A percentile compares a stretch with the other conserved stretches of the same genome.
Conservation (phyloP, 2,797 vertebrate species). For the Bufotes viridis region DNA sequence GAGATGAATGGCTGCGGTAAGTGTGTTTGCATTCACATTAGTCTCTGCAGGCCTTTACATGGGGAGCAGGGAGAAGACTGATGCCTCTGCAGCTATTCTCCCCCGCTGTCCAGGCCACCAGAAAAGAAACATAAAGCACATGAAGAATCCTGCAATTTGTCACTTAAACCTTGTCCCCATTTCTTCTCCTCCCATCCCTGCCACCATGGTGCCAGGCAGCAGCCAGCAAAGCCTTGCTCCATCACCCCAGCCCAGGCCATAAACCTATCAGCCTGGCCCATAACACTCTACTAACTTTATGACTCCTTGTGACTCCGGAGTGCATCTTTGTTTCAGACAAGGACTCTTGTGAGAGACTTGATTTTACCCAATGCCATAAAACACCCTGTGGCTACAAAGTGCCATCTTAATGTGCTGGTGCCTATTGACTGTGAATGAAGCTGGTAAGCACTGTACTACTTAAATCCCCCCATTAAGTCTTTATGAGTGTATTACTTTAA, state of each 20-base stretch:
- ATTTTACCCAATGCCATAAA: conserved; percentile 67
- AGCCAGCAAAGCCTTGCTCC: conserved; percentile 72
- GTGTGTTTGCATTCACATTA: conserved; percentile 79
- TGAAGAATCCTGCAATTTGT: conserved; percentile 77
- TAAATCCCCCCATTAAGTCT: conserved; percentile 84
- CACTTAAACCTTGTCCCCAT: conserved; percentile 73
- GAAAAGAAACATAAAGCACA: conserved; percentile 73
- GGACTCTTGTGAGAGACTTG: conserved; percentile 62
- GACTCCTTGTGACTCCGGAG: conserved; percentile 49
- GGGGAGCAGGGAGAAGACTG: conserved; percentile 76
- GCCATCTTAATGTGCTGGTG: conserved; percentile 26
- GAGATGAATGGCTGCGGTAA: conserved; percentile 76
- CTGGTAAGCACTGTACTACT: conserved; percentile 81
- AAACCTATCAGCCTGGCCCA: conserved; percentile 72
- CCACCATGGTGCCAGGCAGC: conserved; percentile 67
- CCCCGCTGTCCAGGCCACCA: conserved; percentile 75
- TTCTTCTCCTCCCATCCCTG: conserved; percentile 76
- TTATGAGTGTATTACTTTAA: conserved; percentile 92
- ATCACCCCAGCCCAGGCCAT: conserved; percentile 79
- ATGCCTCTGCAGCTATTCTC: conserved; percentile 77
- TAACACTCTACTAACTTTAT: conserved; percentile 56
- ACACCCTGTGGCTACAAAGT: conserved; percentile 46
- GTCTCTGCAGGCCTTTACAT: conserved; percentile 77
- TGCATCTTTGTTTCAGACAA: conserved; percentile 66
- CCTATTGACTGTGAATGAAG: conserved; percentile 67